These are phyloP conservation scores for Meandrina meandrites DNA, from an alignment of 92 coral and sea anemone species.

Conservation along the genomic window DNA sequence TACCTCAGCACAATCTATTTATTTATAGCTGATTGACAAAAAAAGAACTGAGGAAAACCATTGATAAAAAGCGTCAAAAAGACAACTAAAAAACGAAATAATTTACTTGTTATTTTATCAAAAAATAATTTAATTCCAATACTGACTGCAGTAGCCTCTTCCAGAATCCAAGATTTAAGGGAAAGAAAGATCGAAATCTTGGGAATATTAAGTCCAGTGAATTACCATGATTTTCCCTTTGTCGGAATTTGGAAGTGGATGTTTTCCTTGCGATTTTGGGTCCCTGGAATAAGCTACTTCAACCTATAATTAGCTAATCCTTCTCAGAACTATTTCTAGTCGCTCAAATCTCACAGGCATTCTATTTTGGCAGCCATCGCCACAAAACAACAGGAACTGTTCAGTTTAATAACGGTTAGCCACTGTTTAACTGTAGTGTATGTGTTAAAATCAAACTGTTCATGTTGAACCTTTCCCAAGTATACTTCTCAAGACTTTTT, in stretches of 20 bases:
- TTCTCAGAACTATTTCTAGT: background rate
- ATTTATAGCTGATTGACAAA: constrained; percentile 1
- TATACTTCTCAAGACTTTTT: constrained; percentile 14
- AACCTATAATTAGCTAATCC: background rate
- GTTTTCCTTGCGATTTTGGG: background rate
- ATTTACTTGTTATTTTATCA: background rate
- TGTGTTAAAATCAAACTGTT: background rate
- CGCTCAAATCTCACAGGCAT: background rate
- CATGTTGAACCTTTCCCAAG: constrained; percentile 24
- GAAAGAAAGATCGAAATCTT: background rate
- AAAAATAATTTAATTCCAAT: background rate
- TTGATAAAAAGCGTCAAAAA: background rate
- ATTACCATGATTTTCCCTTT: background rate
- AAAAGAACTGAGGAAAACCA: background rate
- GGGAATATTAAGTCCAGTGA: background rate
- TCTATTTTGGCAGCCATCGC: background rate
- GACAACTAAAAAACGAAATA: background rate
- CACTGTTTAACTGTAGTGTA: background rate
- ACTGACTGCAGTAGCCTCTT: background rate
- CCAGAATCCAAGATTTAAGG: background rate
- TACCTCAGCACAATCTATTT: background rate
- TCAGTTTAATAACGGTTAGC: background rate
- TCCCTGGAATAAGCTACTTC: background rate
- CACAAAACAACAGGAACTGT: background rate
- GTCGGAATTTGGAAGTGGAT: background rate